Evolutionary conservation across 2,113 vertebrate species (phyloP), one percentile per base, ranked within the genome.

Genomic region (Rhegmatorhina hoffmannsi): DNA sequence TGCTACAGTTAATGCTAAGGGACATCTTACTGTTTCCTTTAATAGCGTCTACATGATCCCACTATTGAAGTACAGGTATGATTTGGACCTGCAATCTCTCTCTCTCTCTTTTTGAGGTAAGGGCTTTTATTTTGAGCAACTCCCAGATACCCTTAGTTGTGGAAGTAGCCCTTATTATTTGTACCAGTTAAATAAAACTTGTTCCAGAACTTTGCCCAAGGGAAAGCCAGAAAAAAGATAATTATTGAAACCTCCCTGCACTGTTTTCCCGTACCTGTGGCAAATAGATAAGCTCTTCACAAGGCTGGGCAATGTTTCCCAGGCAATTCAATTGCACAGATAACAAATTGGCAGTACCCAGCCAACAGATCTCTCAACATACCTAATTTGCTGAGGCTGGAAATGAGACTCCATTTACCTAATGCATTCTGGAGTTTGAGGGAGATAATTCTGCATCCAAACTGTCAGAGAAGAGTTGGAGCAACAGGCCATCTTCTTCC

Each of bases 311-410:
- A 85, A 58, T 20, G 53, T 85, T 97, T 84, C 72, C 44, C 66
- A 77, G 79, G 50, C 95, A 96, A 90, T 70, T 90, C 91, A 95
- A 89, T 64, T 89, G 59, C 50, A 69, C 47, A 93, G 78, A 84
- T 96, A 94, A 93, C 62, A 68, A 95, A 94, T 53, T 33, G 58
- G 62, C 53, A 62, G 80, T 76, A 66, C 40, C 78, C 72, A 82
- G 88, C 81, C 80, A 92, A 40, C 2, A 0, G 82, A 93, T 92
- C 89, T 97, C 89, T 95, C 94, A 95, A 63, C 47, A 74, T 87
- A 36, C 59, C 55, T 88, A 97, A 93, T 97, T 96, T 95, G 60
- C 88, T 91, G 90, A 64, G 84, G 93, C 95, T 92, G 89, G 92
- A 95, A 96, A 95, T 17, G 85, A 88, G 60, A 58, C 46, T 84